phyloP scores from a whole-genome alignment of 2,888 invertebrate genomes.

The Nephrocerus scutellatus region DNA sequence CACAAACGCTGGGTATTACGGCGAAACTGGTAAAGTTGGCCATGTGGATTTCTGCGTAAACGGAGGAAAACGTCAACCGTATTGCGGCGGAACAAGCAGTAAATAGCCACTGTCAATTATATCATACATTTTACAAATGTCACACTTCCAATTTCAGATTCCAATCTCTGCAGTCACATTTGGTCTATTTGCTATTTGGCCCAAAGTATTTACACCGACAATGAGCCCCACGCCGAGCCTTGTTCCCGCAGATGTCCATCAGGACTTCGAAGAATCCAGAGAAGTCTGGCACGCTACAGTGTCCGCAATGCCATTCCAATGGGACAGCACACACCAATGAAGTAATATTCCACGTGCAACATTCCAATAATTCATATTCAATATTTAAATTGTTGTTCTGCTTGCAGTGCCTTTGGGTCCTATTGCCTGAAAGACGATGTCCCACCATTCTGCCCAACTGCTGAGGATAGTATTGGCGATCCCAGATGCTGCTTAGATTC shows the following conservation, averaged over 20 bases:
- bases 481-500: conserved; percentile 55
- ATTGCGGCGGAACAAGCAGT: conserved; percentile 65
- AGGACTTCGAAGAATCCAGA: conserved; percentile 48
- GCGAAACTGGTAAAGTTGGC: conserved; percentile 64
- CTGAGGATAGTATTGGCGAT: conserved; percentile 54
- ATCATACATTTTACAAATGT: no score
- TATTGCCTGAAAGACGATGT: conserved; percentile 60
- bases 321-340: conserved; percentile 66
- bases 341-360: conserved; percentile 44
- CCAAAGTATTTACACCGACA: conserved; percentile 58
- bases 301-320: conserved; percentile 56
- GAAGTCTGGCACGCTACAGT: conserved; percentile 41
- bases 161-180: conserved; percentile 71
- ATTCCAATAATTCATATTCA: background rate
- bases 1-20: conserved; percentile 73
- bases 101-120: no score
- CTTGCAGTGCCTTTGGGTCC: conserved; percentile 57
- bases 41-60: conserved; percentile 76
- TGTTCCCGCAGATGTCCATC: conserved; percentile 68
- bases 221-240: conserved; percentile 57
- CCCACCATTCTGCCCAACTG: conserved; percentile 64
- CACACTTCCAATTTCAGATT: no score
- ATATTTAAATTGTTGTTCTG: conserved; percentile 2
- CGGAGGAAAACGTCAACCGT: conserved; percentile 67
- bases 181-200: conserved; percentile 76